Evolutionary conservation across 2,888 invertebrate genomes (phyloP), one percentile per base, ranked within the genome.

Genomic region (Papilio elwesi): DNA sequence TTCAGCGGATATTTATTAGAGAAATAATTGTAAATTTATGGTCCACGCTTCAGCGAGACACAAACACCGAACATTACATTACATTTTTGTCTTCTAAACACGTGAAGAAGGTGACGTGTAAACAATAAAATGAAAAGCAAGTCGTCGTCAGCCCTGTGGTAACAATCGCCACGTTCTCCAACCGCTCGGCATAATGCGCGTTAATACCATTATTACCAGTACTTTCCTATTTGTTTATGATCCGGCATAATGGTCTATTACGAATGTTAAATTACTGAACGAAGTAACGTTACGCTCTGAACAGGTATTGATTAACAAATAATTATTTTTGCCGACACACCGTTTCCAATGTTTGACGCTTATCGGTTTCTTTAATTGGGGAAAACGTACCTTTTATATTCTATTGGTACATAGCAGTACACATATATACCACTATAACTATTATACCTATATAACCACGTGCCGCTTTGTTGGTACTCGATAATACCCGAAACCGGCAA

Each of bases 221-320:
- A 80, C 85, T 82, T 87, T 85, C 85, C 86, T 87, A 87, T 88
- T 88, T 86, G 87, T 88, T 88, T 88, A 87, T 82, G 87, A 84
- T 77, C 81, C 79, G 57, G 76, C 78, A 82, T 82, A 85, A 85
- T 85, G 81, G 82, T 74, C 82, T 81, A 84, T 84, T 84, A 83
- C 78, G 78, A 74, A 78, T 78, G 78, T 79, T 82, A 79, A 83
- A 83, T 81, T 79, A 78, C 78, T 79, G 79, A 81, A 78, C 79
- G 74, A 79, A 78, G 77, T 55, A 51, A 74, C 70, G 75, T 73
- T 75, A 75, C 74, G 77, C 70, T 79, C 75, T 76, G 77, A 65
- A 53, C 63, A 15, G 76, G 76, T 75, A 75, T 80, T 77, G 77
- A 80, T 81, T 78, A 78, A 78, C 75, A 76, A 75, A 70, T 77